Percentiles rank a stretch among this genome's conserved stretches.
These are phyloP conservation scores for Eira barbara DNA, from an alignment of 2,113 vertebrate species.

Conservation along the genomic window DNA sequence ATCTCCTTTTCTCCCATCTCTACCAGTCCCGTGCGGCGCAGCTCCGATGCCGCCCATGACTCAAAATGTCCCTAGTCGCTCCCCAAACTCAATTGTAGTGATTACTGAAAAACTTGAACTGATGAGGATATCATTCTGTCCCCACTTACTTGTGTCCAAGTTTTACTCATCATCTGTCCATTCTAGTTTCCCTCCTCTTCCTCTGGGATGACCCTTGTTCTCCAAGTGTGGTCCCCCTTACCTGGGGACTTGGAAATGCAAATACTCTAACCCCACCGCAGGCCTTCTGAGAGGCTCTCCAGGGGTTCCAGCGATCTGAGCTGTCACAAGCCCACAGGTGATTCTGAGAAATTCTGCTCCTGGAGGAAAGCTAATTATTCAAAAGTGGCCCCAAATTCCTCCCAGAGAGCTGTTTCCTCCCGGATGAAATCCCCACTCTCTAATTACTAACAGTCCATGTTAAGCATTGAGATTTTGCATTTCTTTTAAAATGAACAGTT, in stretches of 20 bases:
- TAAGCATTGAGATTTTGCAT: neutral
- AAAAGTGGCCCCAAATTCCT: neutral
- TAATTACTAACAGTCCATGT: conserved; percentile 11
- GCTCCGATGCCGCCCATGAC: neutral
- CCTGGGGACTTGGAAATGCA: neutral
- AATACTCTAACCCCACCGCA: rapidly evolving
- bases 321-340: neutral
- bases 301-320: rapidly evolving
- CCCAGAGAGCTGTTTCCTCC: neutral
- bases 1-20: neutral
- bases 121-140: neutral
- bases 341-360: neutral
- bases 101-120: neutral
- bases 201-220: neutral
- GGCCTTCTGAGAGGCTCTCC: neutral
- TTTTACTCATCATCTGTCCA: neutral
- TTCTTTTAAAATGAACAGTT: conserved; percentile 42
- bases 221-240: neutral
- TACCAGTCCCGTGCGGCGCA: neutral
- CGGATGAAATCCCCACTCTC: neutral
- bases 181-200: neutral
- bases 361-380: neutral
- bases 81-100: neutral
- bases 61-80: neutral
- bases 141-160: neutral